phyloP scores from a whole-genome alignment of 2,113 vertebrate genomes.

The Sylvilagus bachmani region DNA sequence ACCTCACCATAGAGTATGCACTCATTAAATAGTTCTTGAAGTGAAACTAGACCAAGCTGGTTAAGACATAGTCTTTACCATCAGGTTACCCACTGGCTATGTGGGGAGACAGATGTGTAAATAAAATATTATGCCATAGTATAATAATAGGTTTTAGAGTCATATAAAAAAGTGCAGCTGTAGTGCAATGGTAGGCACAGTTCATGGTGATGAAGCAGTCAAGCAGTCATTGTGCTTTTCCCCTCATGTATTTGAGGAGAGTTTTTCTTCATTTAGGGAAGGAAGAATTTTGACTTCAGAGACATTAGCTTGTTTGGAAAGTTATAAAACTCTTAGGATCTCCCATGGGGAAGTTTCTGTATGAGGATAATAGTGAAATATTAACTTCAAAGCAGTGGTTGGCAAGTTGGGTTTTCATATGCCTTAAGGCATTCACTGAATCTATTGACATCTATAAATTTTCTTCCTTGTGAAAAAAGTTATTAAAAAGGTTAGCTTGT shows the following conservation, averaged over 20 bases:
- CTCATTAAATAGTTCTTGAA: constrained; percentile 5
- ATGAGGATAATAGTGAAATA: constrained; percentile 47
- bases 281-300: constrained; percentile 28
- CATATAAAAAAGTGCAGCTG: background rate
- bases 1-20: background rate
- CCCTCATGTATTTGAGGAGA: constrained; percentile 16
- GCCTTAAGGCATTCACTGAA: background rate
- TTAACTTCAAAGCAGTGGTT: constrained; percentile 19
- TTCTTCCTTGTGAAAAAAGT: background rate
- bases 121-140: constrained; percentile 29
- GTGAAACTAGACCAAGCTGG: constrained; percentile 30
- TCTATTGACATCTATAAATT: constrained; percentile 1
- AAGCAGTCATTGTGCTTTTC: background rate
- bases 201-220: background rate
- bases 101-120: constrained; percentile 9
- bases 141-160: constrained; percentile 45
- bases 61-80: background rate
- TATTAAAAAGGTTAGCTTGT: constrained; percentile 27
- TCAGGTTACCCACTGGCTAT: background rate
- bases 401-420: constrained; percentile 19
- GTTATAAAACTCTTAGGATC: constrained; percentile 51
- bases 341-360: constrained; percentile 21
- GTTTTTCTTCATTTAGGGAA: constrained; percentile 60
- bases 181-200: background rate
- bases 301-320: constrained; percentile 42